A percentile compares a stretch with the other conserved stretches of the same genome.
Evolutionary conservation across 2,113 vertebrate genomes (phyloP).

Genomic region (Sturnira hondurensis): DNA sequence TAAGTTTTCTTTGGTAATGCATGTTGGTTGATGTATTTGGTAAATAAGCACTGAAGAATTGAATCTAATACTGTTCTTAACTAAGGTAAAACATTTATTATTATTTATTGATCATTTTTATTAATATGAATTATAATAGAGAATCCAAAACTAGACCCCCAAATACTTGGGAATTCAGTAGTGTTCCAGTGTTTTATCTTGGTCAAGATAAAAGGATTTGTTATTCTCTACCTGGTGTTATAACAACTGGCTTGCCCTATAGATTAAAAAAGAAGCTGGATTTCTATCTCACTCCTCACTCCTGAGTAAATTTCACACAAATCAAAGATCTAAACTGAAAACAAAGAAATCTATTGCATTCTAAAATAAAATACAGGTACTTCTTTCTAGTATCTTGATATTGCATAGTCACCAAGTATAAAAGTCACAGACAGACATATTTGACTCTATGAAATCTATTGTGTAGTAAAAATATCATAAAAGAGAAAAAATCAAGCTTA

Average conservation of each 20-base stretch:
- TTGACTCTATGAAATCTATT: neutral
- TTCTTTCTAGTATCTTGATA: neutral
- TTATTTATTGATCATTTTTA: neutral
- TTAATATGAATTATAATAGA: neutral
- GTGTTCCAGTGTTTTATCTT: neutral
- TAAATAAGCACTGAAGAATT: neutral
- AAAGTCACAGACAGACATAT: neutral
- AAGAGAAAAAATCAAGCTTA: neutral
- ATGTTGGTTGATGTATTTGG: neutral
- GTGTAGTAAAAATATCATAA: neutral
- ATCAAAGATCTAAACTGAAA: neutral
- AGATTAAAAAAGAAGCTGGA: neutral
- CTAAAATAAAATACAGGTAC: neutral
- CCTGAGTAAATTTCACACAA: neutral
- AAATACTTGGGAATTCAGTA: slow-evolving; percentile 21
- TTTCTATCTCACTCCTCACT: neutral
- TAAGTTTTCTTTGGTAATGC: slow-evolving; percentile 5
- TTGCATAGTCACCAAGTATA: neutral
- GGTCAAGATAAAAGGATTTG: neutral
- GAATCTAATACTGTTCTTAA: neutral
- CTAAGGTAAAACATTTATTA: slow-evolving; percentile 6
- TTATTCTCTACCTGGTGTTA: neutral
- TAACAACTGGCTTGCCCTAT: neutral
- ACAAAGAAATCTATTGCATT: neutral
- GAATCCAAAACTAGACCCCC: neutral